Evolutionary conservation across 2,113 vertebrate species (phyloP), one percentile per base, ranked within the genome.

Genomic region (Halcyon malimbica): DNA sequence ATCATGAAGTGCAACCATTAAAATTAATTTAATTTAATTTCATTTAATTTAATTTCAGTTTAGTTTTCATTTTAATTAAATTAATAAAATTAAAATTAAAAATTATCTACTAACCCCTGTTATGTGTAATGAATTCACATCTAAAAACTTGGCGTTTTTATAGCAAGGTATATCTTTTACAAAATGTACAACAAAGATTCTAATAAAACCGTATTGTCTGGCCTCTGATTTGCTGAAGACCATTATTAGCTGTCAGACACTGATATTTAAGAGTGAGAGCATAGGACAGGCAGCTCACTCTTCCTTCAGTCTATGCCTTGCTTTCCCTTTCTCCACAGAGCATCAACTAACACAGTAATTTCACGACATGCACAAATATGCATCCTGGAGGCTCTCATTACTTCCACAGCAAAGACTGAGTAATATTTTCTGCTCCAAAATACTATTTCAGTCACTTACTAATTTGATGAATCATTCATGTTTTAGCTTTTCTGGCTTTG

Each of bases 171-270:
- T 57, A 53, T 1, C 5, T 83, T 81, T 29, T 37, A 39, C 1
- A 1, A 93, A 76, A 84, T 8, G 3, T 51, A 53, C 25, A 79
- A 42, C 1, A 51, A 84, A 44, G 12, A 50, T 53, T 48, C 37
- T 48, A 25, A 48, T 59, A 56, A 64, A 84, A 59, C 53, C 19
- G 37, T 35, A 15, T 74, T 77, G 93, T 90, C 29, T 87, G 44
- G 15, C 18, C 37, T 75, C 9, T 8, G 5, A 28, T 90, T 87
- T 95, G 26, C 25, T 65, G n/a, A 71, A 26, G 28, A 51, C 1
- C 0, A 0, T 10, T 77, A 35, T 10, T 83, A 68, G 20, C 13
- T 80, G 7, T 53, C 37, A 57, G 16, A 42, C 0, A 0, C 14
- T 51, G 18, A 21, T 16, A 67, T 35, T 6, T 19, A 39, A 73